Conservation (phyloP, 2,888 invertebrate species). For the Oligia strigilis region DNA sequence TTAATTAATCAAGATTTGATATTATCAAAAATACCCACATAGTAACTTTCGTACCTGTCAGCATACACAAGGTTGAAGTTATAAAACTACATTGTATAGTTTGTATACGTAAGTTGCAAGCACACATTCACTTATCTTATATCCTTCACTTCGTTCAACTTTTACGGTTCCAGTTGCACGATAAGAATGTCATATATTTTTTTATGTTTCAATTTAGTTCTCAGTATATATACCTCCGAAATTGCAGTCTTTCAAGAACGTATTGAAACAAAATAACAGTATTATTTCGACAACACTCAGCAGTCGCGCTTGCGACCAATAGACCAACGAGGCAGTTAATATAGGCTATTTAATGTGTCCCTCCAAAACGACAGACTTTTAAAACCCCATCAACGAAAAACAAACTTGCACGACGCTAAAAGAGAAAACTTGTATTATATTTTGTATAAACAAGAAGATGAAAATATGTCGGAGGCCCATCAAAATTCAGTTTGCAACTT, state of each 20-base stretch:
- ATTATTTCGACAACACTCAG: neutral
- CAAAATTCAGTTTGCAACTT: slow-evolving; percentile 70
- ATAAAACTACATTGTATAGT: slow-evolving; percentile 47
- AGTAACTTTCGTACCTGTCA: slow-evolving; percentile 5
- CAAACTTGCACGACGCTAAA: slow-evolving; percentile 17
- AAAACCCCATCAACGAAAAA: slow-evolving; percentile 23
- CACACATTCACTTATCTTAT: slow-evolving; percentile 38
- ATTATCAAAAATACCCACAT: neutral
- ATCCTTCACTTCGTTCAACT: slow-evolving; percentile 25
- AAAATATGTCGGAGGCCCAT: slow-evolving; percentile 55
- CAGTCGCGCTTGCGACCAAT: neutral
- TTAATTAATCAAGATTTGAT: too few species aligned
- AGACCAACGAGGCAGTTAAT: neutral
- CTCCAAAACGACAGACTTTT: neutral
- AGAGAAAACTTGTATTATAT: slow-evolving; percentile 33
- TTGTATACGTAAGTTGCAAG: slow-evolving; percentile 6
- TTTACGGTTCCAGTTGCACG: slow-evolving; percentile 32
- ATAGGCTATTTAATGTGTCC: neutral
- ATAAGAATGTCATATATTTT: slow-evolving; percentile 23
- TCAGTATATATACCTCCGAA: neutral
- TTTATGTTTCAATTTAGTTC: slow-evolving; percentile 23
- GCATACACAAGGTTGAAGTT: neutral
- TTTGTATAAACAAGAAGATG: slow-evolving; percentile 49
- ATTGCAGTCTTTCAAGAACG: neutral
- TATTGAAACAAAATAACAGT: neutral